phyloP scores from a whole-genome alignment of 2,888 invertebrate species.

The Ormyrus pomaceus region DNA sequence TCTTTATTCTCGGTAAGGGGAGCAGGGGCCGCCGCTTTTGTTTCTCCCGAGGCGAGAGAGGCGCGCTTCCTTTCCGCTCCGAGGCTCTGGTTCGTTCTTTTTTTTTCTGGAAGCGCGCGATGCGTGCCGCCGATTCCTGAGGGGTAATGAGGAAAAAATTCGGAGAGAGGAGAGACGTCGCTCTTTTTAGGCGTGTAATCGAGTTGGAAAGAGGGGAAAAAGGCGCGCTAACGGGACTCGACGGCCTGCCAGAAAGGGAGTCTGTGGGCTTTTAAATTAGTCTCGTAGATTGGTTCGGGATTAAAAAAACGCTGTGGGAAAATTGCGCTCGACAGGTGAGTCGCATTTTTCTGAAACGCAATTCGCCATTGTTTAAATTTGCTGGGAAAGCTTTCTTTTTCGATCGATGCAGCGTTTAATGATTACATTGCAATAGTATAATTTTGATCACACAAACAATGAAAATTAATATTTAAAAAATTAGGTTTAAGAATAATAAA shows the following conservation, averaged over 20 bases:
- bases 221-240: not conserved
- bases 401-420: too few relatives aligned
- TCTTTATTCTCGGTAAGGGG: not conserved
- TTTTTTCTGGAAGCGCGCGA: not conserved
- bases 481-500: too few relatives aligned
- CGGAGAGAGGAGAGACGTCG: not conserved
- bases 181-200: conserved; percentile 21
- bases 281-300: conserved; percentile 17
- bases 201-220: conserved; percentile 7
- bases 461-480: too few relatives aligned
- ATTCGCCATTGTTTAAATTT: too few relatives aligned
- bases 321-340: not conserved
- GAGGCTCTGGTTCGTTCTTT: not conserved
- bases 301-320: not conserved
- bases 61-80: not conserved
- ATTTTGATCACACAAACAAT: too few relatives aligned
- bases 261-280: conserved; percentile 21
- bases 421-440: too few relatives aligned
- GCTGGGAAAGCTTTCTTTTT: too few relatives aligned
- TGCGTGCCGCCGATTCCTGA: not conserved
- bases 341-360: not conserved
- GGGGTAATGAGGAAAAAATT: conserved; percentile 20
- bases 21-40: too few relatives aligned
- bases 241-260: not conserved
- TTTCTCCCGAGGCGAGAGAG: too few relatives aligned